These are phyloP conservation scores for Helicoverpa armigera DNA, from an alignment of 1,140 invertebrate genomes.

Conservation along the genomic window DNA sequence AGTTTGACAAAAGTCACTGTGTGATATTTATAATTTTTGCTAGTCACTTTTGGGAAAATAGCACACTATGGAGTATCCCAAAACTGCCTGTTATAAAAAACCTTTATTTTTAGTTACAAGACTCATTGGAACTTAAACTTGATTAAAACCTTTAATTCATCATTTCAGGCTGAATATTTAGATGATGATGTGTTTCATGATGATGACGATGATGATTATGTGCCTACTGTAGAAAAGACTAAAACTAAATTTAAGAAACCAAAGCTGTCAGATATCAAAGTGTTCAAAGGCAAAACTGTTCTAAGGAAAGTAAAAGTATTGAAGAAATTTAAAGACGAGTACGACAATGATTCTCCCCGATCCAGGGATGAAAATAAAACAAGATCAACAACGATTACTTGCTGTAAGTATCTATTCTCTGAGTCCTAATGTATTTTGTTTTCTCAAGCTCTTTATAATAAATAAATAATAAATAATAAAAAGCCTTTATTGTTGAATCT, in stretches of 20 bases:
- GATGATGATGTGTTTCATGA: conserved; percentile 78
- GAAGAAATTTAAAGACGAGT: conserved; percentile 67
- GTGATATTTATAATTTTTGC: background rate
- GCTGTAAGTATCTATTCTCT: conserved; percentile 71
- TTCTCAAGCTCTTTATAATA: too few species aligned
- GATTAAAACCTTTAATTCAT: conserved; percentile 19
- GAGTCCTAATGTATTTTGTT: background rate
- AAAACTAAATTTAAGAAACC: conserved; percentile 81
- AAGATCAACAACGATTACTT: conserved; percentile 75
- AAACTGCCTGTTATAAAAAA: background rate
- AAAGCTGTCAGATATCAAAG: conserved; percentile 78
- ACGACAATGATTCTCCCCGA: conserved; percentile 51
- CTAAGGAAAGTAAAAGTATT: conserved; percentile 75
- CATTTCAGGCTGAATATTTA: conserved; percentile 73
- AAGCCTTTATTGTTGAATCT: too few species aligned
- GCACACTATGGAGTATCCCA: too few species aligned
- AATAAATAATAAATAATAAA: background rate
- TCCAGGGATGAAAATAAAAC: conserved; percentile 60
- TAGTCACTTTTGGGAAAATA: too few species aligned
- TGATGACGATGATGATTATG: conserved; percentile 81
- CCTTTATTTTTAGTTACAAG: too few species aligned
- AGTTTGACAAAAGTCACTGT: too few species aligned
- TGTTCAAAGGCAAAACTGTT: conserved; percentile 73
- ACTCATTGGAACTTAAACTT: background rate
- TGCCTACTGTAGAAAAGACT: conserved; percentile 70